Conservation (phyloP, 2,113 vertebrate species). For the Pan paniscus region DNA sequence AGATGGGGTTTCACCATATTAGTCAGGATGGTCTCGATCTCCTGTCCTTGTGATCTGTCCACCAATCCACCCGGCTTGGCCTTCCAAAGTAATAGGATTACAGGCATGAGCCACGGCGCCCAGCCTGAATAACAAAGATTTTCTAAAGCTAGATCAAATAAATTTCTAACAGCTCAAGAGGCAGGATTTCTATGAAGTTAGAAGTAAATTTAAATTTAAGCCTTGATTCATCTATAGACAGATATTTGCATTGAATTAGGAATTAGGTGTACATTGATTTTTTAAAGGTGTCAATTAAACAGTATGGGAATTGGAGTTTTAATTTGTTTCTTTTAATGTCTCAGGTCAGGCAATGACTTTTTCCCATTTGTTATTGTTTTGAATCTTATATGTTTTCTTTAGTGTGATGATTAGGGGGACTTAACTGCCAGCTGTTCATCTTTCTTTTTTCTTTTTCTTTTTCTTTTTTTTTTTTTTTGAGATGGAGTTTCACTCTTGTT, state of each 20-base stretch:
- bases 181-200: slow-evolving; percentile 5
- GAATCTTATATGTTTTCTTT: not conserved
- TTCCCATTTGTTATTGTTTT: not conserved
- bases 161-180: not conserved
- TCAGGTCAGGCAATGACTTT: not conserved
- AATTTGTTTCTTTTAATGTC: slow-evolving; percentile 13
- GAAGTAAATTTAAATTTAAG: slow-evolving; percentile 24
- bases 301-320: not conserved
- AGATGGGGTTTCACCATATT: no score
- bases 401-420: not conserved
- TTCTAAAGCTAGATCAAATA: slow-evolving; percentile 31
- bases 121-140: not conserved
- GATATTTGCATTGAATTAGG: slow-evolving; percentile 39
- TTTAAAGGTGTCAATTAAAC: not conserved
- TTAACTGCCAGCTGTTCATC: not conserved
- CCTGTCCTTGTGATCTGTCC: no score
- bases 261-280: not conserved
- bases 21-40: no score
- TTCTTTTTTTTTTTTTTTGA: not conserved
- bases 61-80: no score
- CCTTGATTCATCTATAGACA: not conserved
- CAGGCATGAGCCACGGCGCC: no score
- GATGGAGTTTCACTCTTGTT: no score
- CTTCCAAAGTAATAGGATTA: no score
- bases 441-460: not conserved